These are phyloP conservation scores for Serilophus lunatus DNA, from an alignment of 2,113 vertebrate species.

Conservation along the genomic window DNA sequence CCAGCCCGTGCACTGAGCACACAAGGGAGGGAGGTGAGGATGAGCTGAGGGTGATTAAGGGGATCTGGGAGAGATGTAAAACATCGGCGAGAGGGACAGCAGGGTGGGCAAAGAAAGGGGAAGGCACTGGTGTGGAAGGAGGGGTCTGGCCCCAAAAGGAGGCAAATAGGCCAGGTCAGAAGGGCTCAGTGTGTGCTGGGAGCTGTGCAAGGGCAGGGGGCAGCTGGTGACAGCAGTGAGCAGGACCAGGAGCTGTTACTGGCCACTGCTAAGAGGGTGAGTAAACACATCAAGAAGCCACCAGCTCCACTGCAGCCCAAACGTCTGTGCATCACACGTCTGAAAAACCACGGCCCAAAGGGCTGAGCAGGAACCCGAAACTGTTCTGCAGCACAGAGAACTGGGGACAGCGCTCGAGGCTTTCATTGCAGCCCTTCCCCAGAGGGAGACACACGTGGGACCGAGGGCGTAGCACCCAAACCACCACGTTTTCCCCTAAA, in stretches of 20 bases:
- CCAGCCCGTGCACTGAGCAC: fast-evolving
- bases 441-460: fast-evolving
- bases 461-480: fast-evolving
- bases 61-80: not conserved
- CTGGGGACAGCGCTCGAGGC: fast-evolving
- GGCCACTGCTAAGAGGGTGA: fast-evolving
- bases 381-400: not conserved
- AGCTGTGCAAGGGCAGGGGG: not conserved
- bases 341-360: fast-evolving
- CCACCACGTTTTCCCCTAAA: fast-evolving
- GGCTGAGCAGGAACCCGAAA: fast-evolving
- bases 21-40: not conserved
- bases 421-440: not conserved
- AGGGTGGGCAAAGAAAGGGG: not conserved
- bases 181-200: fast-evolving
- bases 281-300: fast-evolving
- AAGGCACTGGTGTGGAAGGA: not conserved
- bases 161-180: fast-evolving
- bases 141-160: not conserved
- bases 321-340: fast-evolving
- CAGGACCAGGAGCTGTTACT: not conserved
- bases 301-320: not conserved
- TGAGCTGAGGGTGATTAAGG: fast-evolving
- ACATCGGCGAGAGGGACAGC: not conserved
- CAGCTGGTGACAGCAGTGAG: not conserved